Base-by-base conservation (phyloP, 2,888 invertebrate genomes). In the Seira ritae region DNA sequence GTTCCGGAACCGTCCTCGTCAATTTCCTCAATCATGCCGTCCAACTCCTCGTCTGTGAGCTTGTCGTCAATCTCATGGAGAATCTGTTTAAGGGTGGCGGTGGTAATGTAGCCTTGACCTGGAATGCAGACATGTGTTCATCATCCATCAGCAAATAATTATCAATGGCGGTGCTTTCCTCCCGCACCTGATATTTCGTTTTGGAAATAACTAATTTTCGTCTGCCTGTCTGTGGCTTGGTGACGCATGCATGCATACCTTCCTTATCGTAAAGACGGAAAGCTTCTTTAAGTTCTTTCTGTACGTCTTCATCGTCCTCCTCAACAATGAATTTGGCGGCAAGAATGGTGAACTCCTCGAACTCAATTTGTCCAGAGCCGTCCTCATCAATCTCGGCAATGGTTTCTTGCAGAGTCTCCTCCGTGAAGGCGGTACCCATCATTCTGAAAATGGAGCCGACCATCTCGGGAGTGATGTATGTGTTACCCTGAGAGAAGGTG, bases 311-410 rank as follows among this genome's bases (percentile, higher is more conserved):
- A 66, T 92, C 91, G 86, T 93, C 93, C 85, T 92, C 92, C 86
- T 92, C 92, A 70, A 92, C 91, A 78, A 93, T 90, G 90, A 93
- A 93, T 87, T 91, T 91, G 85, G 92, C 91, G 55, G 92, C 91
- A 84, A 92, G 90, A 50, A 90, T 91, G 76, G 91, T 90, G 90
- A 93, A 93, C 89, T 92, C 92, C 69, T 92, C 92, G 90, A 92
- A 92, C 86, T 91, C 91, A 85, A 93, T 91, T 89, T 91, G 91
- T 24, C 93, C 93, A 80, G 91, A 91, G 42, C 92, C 93, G 85
- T 93, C 93, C 55, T 91, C 91, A 89, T 93, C 93, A 88, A 92
- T 92, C 87, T 92, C 92, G 86, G 92, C 92, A 85, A 93, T 92
- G 90, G 93, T 91, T 85, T 91, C 92, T 88, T 92, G 92, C 80